These are phyloP conservation scores for Pluvialis apricaria DNA, from an alignment of 2,113 vertebrate species.

Conservation along the genomic window DNA sequence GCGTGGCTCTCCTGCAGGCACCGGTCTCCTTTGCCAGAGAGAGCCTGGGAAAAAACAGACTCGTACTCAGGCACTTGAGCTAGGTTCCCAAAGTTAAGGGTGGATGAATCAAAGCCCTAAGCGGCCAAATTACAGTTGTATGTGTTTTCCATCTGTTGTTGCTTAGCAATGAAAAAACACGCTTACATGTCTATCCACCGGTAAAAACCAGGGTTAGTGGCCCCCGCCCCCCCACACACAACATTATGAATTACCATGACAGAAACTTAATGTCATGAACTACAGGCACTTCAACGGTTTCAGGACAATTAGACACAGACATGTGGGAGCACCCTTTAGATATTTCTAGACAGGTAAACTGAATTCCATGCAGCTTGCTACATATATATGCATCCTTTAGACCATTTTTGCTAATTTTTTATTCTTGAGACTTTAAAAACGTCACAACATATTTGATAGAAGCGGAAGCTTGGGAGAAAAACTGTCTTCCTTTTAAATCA, in stretches of 20 bases:
- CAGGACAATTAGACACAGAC: neutral
- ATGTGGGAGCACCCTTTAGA: neutral
- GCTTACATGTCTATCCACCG: neutral
- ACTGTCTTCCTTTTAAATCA: neutral
- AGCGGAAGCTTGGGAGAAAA: neutral
- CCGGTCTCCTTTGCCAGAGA: neutral
- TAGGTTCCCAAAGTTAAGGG: neutral
- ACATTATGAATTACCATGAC: neutral
- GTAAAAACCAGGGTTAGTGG: neutral
- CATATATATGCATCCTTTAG: neutral
- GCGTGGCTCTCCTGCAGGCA: neutral
- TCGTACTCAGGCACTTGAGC: neutral
- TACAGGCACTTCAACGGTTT: neutral
- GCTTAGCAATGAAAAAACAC: neutral
- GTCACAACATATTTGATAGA: neutral
- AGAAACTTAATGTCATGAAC: neutral
- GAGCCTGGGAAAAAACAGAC: neutral
- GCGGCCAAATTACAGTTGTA: neutral
- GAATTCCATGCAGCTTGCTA: neutral
- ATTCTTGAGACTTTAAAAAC: neutral
- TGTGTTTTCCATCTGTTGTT: neutral
- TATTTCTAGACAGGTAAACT: neutral
- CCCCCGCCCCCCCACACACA: accelerated
- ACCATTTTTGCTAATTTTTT: neutral
- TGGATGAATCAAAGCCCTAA: neutral